phyloP scores from a whole-genome alignment of 2,797 vertebrate species.

The Brachymystax lenok region DNA sequence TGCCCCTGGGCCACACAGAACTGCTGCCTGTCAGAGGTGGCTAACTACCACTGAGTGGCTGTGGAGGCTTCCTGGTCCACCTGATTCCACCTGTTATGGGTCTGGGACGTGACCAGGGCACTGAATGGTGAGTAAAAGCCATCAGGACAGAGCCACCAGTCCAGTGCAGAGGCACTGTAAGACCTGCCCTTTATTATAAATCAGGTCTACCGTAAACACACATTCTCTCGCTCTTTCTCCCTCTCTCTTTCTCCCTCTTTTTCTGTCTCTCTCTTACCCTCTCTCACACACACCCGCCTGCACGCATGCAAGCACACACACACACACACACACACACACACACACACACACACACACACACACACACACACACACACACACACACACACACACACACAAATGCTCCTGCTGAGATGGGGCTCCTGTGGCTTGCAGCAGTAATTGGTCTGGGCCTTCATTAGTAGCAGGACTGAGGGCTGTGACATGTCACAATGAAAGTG shows the following conservation, averaged over 20 bases:
- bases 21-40: slow-evolving; percentile 23
- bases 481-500: slow-evolving; percentile 17
- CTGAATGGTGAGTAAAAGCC: slow-evolving; percentile 48
- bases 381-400: neutral
- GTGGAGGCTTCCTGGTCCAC: slow-evolving; percentile 21
- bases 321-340: neutral
- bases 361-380: slow-evolving; percentile 1
- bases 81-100: slow-evolving; percentile 49
- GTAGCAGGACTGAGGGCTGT: slow-evolving; percentile 44
- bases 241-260: slow-evolving; percentile 22
- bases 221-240: neutral
- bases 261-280: slow-evolving; percentile 5
- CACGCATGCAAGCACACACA: neutral
- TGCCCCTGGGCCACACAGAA: slow-evolving; percentile 45
- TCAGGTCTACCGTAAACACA: neutral
- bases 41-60: slow-evolving; percentile 42
- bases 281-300: slow-evolving; percentile 1
- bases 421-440: slow-evolving; percentile 40
- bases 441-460: slow-evolving; percentile 64
- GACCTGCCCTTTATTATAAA: slow-evolving; percentile 25
- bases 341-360: slow-evolving; percentile 13
- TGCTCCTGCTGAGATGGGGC: slow-evolving; percentile 39
- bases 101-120: slow-evolving; percentile 43
- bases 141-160: slow-evolving; percentile 31
- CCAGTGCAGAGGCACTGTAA: slow-evolving; percentile 46